Evolutionary conservation across 2,888 invertebrate genomes (phyloP).

Genomic region (Cephus runcator): DNA sequence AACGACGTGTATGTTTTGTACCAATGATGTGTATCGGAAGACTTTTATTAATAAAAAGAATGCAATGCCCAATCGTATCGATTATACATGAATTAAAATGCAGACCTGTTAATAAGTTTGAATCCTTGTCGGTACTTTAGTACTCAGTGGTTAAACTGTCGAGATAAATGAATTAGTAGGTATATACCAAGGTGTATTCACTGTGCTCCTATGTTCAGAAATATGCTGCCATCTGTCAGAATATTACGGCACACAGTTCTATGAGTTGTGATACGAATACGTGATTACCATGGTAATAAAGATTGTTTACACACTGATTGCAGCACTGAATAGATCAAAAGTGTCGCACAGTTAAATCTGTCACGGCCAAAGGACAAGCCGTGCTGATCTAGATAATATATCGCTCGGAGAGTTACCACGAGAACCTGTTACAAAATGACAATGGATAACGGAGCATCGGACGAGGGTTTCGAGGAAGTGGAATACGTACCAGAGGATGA

Average conservation of each 20-base stretch:
- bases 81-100: background rate
- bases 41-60: slow-evolving; percentile 55
- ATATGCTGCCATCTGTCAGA: background rate
- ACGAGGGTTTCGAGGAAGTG: background rate
- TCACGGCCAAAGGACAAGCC: background rate
- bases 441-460: background rate
- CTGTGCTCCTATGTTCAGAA: background rate
- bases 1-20: slow-evolving; percentile 59
- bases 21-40: slow-evolving; percentile 51
- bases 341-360: background rate
- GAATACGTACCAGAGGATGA: background rate
- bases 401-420: background rate
- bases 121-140: background rate
- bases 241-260: background rate
- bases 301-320: background rate
- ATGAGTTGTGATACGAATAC: background rate
- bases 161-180: background rate
- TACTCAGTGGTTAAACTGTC: background rate
- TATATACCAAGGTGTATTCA: background rate
- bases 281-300: background rate
- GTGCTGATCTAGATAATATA: background rate
- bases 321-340: background rate
- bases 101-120: background rate
- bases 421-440: background rate
- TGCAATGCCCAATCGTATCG: background rate